Conservation (phyloP, 2,797 vertebrate genomes). For the Peromyscus eremicus region DNA sequence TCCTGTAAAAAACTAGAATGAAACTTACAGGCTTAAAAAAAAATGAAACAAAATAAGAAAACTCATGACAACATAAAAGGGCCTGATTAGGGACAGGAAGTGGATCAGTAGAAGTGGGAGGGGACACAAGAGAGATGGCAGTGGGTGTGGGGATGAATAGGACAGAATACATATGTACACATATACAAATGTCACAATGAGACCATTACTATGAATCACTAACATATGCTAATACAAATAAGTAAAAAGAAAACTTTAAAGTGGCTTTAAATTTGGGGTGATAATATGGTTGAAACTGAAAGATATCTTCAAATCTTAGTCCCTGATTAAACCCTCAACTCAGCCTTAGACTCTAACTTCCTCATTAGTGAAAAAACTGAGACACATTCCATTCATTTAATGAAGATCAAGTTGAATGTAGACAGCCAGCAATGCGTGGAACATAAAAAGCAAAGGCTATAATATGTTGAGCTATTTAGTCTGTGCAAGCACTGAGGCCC, state of each 20-base stretch:
- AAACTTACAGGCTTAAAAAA: neutral
- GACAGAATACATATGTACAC: neutral
- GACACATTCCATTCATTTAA: neutral
- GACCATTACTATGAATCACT: neutral
- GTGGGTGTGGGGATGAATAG: too few species aligned
- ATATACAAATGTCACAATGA: neutral
- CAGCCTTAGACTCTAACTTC: neutral
- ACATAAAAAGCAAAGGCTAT: neutral
- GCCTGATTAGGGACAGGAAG: neutral
- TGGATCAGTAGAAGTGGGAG: neutral
- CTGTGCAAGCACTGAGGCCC: neutral
- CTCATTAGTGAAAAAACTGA: neutral
- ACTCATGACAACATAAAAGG: neutral
- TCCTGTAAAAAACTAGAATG: neutral
- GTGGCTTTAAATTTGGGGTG: neutral
- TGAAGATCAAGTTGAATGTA: slow-evolving; percentile 42
- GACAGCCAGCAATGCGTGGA: neutral
- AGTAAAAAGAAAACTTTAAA: neutral
- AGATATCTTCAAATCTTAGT: neutral
- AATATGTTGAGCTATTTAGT: neutral
- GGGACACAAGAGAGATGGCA: neutral
- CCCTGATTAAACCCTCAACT: neutral
- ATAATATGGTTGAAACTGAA: slow-evolving; percentile 1
- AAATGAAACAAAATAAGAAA: neutral
- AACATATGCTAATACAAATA: neutral